These are phyloP conservation scores for Volucella inanis DNA, from an alignment of 2,888 invertebrate genomes.

Conservation along the genomic window DNA sequence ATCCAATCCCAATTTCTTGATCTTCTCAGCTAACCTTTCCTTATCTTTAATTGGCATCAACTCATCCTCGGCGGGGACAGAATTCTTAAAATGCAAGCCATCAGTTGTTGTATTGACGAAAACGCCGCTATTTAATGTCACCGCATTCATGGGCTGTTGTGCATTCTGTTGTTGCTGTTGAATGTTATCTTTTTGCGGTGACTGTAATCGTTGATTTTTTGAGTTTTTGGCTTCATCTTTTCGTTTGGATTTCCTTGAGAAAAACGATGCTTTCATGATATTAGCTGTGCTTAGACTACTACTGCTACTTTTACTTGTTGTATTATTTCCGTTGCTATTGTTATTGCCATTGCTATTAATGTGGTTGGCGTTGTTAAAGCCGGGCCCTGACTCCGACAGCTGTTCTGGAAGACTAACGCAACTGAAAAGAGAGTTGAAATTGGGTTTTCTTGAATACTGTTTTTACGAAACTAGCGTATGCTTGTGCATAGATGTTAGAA, in stretches of 20 bases:
- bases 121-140: constrained; percentile 49
- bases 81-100: constrained; percentile 42
- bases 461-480: no score
- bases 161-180: constrained; percentile 70
- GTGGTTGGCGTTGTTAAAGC: constrained; percentile 59
- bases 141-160: constrained; percentile 38
- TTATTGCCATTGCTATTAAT: constrained; percentile 64
- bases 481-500: no score
- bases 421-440: constrained; percentile 72
- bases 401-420: constrained; percentile 81
- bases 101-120: constrained; percentile 61
- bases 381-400: constrained; percentile 64
- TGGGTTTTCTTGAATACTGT: no score
- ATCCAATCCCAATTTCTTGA: constrained; percentile 86
- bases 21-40: constrained; percentile 83
- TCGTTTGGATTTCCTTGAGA: constrained; percentile 82
- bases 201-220: constrained; percentile 81
- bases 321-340: constrained; percentile 60
- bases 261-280: constrained; percentile 81
- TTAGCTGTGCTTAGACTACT: constrained; percentile 76
- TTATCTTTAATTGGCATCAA: constrained; percentile 82
- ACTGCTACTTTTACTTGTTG: constrained; percentile 76
- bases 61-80: constrained; percentile 65
- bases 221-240: constrained; percentile 82
- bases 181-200: constrained; percentile 81